These are phyloP conservation scores for Cryptocephalus moraei DNA, from an alignment of 2,888 invertebrate species.

Conservation along the genomic window DNA sequence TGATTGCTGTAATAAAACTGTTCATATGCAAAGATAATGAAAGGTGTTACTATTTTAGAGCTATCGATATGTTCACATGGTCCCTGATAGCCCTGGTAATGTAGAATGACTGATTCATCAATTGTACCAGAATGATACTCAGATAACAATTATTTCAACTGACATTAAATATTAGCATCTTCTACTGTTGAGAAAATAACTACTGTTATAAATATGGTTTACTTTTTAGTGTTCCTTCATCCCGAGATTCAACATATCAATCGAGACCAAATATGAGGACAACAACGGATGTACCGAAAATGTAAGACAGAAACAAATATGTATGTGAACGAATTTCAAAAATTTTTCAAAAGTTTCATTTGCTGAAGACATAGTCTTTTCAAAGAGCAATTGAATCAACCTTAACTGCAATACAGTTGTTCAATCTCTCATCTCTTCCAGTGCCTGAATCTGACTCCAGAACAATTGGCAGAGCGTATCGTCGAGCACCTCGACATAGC, in stretches of 20 bases:
- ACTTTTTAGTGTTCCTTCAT: constrained; percentile 78
- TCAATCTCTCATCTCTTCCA: constrained; percentile 43
- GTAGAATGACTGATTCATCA: no score
- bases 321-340: no score
- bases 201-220: constrained; percentile 4
- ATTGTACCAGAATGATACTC: background rate
- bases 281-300: constrained; percentile 82
- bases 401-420: no score
- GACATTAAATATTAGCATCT: background rate
- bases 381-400: background rate
- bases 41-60: no score
- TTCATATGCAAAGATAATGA: no score
- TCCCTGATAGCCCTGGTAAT: no score
- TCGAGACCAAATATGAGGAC: constrained; percentile 83
- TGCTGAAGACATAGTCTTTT: background rate
- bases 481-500: constrained; percentile 82
- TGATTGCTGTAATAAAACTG: no score
- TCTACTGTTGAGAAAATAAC: background rate
- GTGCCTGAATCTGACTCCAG: constrained; percentile 64
- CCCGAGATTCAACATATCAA: constrained; percentile 74
- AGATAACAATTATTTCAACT: background rate
- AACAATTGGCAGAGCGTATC: constrained; percentile 60
- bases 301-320: constrained; percentile 45
- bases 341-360: no score
- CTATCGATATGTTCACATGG: no score